phyloP scores from a whole-genome alignment of 64 coral and sea anemone genomes.

The Dendrophyllia cribrosa region DNA sequence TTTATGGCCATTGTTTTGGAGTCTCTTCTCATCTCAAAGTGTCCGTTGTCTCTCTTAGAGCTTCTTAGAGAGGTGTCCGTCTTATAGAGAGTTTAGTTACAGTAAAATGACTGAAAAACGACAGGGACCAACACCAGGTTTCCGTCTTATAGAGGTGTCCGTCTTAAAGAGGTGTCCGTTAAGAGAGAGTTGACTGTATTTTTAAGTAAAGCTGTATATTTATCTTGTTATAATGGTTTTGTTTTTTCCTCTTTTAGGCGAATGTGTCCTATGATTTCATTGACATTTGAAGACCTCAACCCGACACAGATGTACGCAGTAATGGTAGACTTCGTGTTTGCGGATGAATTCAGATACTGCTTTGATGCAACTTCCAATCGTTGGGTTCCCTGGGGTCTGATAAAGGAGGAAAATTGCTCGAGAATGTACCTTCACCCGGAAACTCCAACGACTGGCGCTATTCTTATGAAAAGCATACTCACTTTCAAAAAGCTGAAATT shows the following conservation, averaged over 20 bases:
- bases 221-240: neutral
- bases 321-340: constrained; percentile 29
- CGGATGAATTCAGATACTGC: constrained; percentile 25
- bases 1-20: too few species aligned
- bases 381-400: neutral
- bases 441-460: neutral
- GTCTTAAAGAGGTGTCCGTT: too few species aligned
- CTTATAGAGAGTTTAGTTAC: too few species aligned
- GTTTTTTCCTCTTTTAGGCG: neutral
- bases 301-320: constrained; percentile 7
- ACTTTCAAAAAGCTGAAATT: constrained; percentile 18
- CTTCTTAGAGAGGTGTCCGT: too few species aligned
- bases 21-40: too few species aligned
- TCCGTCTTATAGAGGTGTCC: too few species aligned
- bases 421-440: constrained; percentile 27
- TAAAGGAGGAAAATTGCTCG: neutral
- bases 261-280: constrained; percentile 26
- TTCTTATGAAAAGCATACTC: neutral
- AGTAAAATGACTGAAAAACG: too few species aligned
- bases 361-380: neutral
- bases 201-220: too few species aligned
- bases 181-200: too few species aligned
- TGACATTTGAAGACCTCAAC: constrained; percentile 28
- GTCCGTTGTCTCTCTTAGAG: too few species aligned
- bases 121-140: too few species aligned